Evolutionary conservation across 2,888 invertebrate genomes (phyloP).

Genomic region (Diplolepis rosae): DNA sequence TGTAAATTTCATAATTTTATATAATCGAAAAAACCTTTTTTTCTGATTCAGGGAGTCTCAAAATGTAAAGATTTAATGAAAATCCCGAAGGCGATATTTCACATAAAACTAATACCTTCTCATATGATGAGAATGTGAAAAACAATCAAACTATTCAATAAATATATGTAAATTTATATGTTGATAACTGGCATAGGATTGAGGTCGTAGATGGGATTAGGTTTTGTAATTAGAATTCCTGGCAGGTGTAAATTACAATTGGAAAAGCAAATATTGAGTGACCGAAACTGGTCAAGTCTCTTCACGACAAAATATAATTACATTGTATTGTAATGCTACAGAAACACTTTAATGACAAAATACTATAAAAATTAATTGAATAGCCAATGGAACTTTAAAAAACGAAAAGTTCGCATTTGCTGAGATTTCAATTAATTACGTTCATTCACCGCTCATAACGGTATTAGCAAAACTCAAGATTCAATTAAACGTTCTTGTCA

Average conservation of each 20-base stretch:
- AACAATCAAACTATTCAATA: too few relatives aligned
- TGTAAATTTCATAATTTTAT: too few relatives aligned
- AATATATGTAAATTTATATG: too few relatives aligned
- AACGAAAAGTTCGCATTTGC: constrained; percentile 8
- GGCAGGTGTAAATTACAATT: background rate
- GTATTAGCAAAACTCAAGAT: constrained; percentile 21
- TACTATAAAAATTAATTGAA: background rate
- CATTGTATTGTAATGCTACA: background rate
- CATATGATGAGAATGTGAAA: too few relatives aligned
- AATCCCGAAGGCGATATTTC: too few relatives aligned
- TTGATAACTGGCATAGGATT: too few relatives aligned
- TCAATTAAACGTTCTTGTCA: constrained; percentile 29
- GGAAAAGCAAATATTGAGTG: background rate
- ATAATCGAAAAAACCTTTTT: too few relatives aligned
- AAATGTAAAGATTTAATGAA: too few relatives aligned
- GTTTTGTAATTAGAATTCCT: background rate
- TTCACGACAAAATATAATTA: background rate
- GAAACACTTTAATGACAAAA: background rate
- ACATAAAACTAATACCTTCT: too few relatives aligned
- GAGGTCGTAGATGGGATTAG: background rate
- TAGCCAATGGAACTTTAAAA: background rate
- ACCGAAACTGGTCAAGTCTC: background rate
- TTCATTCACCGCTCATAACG: constrained; percentile 30
- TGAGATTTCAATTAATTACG: constrained; percentile 29
- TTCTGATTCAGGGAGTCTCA: too few relatives aligned